phyloP scores from a whole-genome alignment of 2,888 invertebrate species.

The Eulithis testata region DNA sequence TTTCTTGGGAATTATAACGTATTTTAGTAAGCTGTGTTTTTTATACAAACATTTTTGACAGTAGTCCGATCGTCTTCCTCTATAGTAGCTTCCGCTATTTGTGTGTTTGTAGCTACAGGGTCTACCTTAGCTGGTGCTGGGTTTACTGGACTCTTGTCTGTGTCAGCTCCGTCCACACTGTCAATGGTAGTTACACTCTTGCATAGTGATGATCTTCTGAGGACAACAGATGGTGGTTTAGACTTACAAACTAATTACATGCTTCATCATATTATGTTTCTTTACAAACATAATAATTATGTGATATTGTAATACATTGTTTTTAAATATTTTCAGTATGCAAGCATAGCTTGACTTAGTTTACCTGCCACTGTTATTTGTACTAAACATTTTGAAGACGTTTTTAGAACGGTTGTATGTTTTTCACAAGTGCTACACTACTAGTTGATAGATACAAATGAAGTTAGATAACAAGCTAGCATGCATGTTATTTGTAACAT shows the following conservation, averaged over 20 bases:
- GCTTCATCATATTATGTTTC: no score
- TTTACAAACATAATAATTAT: neutral
- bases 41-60: conserved; percentile 62
- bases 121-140: conserved; percentile 53
- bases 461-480: conserved; percentile 17
- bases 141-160: conserved; percentile 53
- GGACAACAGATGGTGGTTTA: conserved; percentile 4
- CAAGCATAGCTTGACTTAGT: neutral
- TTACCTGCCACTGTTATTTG: conserved; percentile 7
- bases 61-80: conserved; percentile 67
- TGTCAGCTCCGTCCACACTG: conserved; percentile 52
- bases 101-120: conserved; percentile 40
- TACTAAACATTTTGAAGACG: neutral
- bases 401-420: neutral
- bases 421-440: neutral
- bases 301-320: neutral
- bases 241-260: no score
- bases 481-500: conserved; percentile 12
- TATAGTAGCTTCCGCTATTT: conserved; percentile 16
- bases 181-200: conserved; percentile 65
- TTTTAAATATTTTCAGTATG: neutral
- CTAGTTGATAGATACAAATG: conserved; percentile 12
- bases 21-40: no score
- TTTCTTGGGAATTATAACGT: no score
- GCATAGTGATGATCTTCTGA: conserved; percentile 71